phyloP scores from a whole-genome alignment of 2,113 vertebrate species.

The Neolamprologus tretocephalus region DNA sequence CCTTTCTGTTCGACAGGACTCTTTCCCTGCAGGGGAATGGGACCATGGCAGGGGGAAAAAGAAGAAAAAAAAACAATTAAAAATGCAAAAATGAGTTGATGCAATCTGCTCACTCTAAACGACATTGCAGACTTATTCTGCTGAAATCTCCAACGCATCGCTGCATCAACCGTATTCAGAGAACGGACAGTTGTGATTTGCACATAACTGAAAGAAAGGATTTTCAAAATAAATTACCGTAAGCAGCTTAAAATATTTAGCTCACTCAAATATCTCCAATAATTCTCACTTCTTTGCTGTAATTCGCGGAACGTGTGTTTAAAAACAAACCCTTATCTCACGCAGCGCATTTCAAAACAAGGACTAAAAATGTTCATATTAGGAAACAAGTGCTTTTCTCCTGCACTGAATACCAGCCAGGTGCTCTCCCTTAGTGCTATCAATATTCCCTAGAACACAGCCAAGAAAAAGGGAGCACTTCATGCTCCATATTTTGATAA shows the following conservation, averaged over 20 bases:
- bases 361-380: not conserved
- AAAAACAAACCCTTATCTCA: not conserved
- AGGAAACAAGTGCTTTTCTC: not conserved
- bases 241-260: not conserved
- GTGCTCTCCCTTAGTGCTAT: not conserved
- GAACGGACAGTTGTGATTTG: not conserved
- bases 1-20: conserved; percentile 49
- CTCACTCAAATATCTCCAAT: not conserved
- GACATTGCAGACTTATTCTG: not conserved
- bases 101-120: conserved; percentile 42
- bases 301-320: not conserved
- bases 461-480: not conserved
- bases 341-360: not conserved
- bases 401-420: not conserved
- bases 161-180: not conserved
- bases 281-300: not conserved
- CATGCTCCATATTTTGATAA: not conserved
- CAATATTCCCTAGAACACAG: not conserved
- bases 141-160: not conserved
- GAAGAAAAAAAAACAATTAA: conserved; percentile 52
- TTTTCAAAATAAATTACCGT: not conserved
- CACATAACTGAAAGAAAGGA: not conserved
- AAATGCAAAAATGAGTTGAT: conserved; percentile 58
- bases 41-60: not conserved
- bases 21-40: conserved; percentile 32